Base-by-base conservation (phyloP, 2,888 invertebrate genomes). In the Timema cristinae region DNA sequence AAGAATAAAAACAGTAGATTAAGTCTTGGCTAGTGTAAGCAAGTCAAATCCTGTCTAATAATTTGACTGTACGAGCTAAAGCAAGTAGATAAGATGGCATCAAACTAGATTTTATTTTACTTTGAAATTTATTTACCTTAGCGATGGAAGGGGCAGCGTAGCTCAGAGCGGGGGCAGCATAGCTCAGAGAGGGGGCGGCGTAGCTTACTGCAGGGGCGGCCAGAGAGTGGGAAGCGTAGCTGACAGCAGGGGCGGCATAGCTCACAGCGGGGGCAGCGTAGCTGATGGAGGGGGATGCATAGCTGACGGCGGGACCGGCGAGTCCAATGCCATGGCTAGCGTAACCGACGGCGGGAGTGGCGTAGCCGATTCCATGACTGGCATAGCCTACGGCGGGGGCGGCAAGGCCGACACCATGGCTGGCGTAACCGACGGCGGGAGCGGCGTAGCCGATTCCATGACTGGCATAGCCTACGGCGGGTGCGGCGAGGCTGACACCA, bases 341-440 rank as follows among this genome's bases (percentile, higher is more conserved):
- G 48, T 61, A 52, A 51, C 71, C 72, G 13, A 73, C 9, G 16
- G 68, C 68, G 15, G 72, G 69, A 11, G 73, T 71, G 10, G 72
- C 72, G 50, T 71, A 66, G 13, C 59, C 71, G 50, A 73, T 52
- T 16, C 69, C 68, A 66, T 66, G 69, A 13, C 70, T 71, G 68
- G 73, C 73, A 48, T 70, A 70, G 50, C 67, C 67, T 50, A 73
- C 16, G 47, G 73, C 71, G 69, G 71, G 73, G 11, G 71, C 71
- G 13, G 73, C 71, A 16, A 69, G 67, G 67, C 67, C 32, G 50
- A 71, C 32, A 48, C 47, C 63, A n/a, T n/a, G 63, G 7, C 47
- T n/a, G n/a, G n/a, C n/a, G n/a, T n/a, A 63, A 11, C 63, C 48
- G 61, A 61, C 16, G 15, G 61, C 66, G 67, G 66, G 67, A n/a